Base-by-base conservation (phyloP, 2,113 vertebrate species). In the Urocitellus parryii region DNA sequence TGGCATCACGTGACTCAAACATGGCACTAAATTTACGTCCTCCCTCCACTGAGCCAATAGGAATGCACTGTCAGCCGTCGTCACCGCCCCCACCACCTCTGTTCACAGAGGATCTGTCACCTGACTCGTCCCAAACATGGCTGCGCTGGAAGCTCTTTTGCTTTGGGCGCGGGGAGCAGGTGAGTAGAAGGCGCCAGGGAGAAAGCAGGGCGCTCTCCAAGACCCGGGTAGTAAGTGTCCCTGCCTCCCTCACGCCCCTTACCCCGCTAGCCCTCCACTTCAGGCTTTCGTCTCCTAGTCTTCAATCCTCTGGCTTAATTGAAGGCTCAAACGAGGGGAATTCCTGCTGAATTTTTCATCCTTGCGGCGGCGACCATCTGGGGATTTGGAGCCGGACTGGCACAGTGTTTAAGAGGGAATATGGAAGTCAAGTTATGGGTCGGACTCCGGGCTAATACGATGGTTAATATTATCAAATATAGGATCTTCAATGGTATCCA, bases 61-160 rank as follows among this genome's bases (percentile, higher is more conserved):
- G 90, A 56, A 82, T 2, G 73, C 0, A 14, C 51, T 72, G 73
- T 88, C 63, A 1, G 25, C 67, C 68, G 51, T 74, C 93, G 5
- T 27, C 63, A 16, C 88, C 16, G 1, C 27, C 61, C 56, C 53
- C 34, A 29, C 82, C 39, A 27, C 85, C 63, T 65, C 37, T 9
- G 74, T 74, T 58, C 20, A 18, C 74, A 5, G 53, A 20, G 67
- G 61, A 70, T 37, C 22, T 82, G 94, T 98, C 97, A 98, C 96
- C 93, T 98, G 97, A 96, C 96, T 61, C 29, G 8, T 34, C 27
- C 83, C 95, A 96, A 98, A 97, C 89, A 97, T 98, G 97, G 97
- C 97, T 95, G 91, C 95, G 4, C 76, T 74, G 76, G 67, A 16
- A 68, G 6, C 24, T 8, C 20, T 58, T 0, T 25, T 27, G 45